Percentiles rank a stretch among this genome's conserved stretches.
phyloP scores from a whole-genome alignment of 2,113 vertebrate species.

The Petrocephalus microphthalmus region DNA sequence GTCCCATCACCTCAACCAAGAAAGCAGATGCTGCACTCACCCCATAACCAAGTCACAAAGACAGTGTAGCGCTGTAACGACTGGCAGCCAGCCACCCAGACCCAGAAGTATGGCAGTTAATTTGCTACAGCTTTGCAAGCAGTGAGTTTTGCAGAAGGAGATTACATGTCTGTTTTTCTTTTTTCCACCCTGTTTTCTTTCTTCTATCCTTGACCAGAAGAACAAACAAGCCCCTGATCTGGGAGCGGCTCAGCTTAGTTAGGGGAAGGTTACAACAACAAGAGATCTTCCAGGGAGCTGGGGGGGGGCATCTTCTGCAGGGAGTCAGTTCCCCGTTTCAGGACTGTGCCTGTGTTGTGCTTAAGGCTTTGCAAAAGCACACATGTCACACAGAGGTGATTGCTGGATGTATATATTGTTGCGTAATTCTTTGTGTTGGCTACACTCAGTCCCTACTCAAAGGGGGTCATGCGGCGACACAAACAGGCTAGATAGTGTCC shows the following conservation, averaged over 20 bases:
- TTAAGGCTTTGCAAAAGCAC: not conserved
- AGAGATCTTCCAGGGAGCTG: not conserved
- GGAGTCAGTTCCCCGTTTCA: not conserved
- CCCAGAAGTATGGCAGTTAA: no score
- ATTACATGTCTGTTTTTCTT: not conserved
- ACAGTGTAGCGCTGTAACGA: no score
- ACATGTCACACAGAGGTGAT: not conserved
- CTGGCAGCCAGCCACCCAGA: no score
- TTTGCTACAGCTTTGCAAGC: no score
- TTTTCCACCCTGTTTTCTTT: not conserved
- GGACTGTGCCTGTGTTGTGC: not conserved
- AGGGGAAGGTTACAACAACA: not conserved
- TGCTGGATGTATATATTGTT: not conserved
- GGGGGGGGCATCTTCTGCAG: not conserved
- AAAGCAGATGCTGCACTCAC: not conserved
- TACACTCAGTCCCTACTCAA: not conserved
- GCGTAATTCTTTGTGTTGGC: not conserved
- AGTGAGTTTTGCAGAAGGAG: not conserved
- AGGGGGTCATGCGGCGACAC: not conserved
- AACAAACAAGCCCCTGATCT: not conserved
- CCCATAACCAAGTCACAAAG: no score
- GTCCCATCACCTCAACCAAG: not conserved
- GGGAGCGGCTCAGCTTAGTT: not conserved
- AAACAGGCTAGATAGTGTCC: not conserved
- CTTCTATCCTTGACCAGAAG: not conserved